Evolutionary conservation across 1,140 invertebrate genomes (phyloP).

Genomic region (Micrasema minimum): DNA sequence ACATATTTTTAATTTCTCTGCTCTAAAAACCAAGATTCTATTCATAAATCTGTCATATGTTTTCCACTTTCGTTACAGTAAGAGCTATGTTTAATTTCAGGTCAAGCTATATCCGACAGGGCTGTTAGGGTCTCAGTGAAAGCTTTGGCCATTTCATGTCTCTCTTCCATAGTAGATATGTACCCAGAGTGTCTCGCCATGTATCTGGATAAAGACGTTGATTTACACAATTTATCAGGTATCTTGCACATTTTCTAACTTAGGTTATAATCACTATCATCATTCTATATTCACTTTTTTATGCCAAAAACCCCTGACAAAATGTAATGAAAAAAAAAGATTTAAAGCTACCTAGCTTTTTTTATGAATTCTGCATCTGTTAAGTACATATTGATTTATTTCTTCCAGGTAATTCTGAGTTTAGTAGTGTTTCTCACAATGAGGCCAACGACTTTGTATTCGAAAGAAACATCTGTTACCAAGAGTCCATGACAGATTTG

Average conservation of each 20-base stretch:
- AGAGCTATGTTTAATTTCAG: slow-evolving; percentile 34
- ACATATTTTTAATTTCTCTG: no score
- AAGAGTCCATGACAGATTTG: slow-evolving; percentile 65
- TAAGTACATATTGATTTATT: no score
- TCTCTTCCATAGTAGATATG: slow-evolving; percentile 75
- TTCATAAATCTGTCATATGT: no score
- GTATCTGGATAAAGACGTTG: slow-evolving; percentile 69
- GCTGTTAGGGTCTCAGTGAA: slow-evolving; percentile 85
- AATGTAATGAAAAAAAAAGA: no score
- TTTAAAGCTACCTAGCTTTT: no score
- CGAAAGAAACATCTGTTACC: slow-evolving; percentile 65
- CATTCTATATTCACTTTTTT: no score
- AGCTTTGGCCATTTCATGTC: slow-evolving; percentile 80
- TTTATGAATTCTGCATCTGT: no score
- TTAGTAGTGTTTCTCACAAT: slow-evolving; percentile 56
- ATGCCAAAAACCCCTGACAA: no score
- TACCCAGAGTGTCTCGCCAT: slow-evolving; percentile 77
- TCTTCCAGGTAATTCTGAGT: slow-evolving; percentile 54
- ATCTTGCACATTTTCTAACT: no score
- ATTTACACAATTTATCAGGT: slow-evolving; percentile 65
- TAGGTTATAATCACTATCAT: no score
- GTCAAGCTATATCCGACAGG: slow-evolving; percentile 64
- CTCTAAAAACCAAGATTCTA: no score
- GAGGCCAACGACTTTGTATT: slow-evolving; percentile 65
- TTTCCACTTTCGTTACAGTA: no score